Conservation (phyloP, 2,797 vertebrate species). For the Spatula clypeata region DNA sequence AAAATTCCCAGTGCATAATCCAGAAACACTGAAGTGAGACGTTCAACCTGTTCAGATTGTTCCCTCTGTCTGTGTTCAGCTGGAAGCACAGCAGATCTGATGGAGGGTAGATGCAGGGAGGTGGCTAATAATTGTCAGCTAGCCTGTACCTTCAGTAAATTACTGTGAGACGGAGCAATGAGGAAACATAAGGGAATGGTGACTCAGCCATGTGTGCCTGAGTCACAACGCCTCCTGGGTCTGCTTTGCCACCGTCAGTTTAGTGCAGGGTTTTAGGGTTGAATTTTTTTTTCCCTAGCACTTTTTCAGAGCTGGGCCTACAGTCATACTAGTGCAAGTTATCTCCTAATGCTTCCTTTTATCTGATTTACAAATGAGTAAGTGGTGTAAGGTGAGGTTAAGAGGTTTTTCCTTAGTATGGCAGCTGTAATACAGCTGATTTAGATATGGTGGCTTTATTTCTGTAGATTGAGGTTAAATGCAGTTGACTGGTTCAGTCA, state of each 20-base stretch:
- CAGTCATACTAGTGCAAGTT: neutral
- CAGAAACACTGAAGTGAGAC: neutral
- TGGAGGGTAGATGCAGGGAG: neutral
- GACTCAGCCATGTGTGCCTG: conserved; percentile 40
- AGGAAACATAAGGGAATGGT: neutral
- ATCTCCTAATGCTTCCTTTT: neutral
- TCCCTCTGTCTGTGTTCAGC: neutral
- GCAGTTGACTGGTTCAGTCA: neutral
- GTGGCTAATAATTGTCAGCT: neutral
- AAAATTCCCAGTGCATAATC: neutral
- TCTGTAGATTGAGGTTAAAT: neutral
- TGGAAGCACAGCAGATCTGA: neutral
- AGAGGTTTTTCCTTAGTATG: neutral
- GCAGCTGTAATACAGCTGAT: neutral
- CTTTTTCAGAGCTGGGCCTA: neutral
- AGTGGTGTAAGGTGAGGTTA: neutral
- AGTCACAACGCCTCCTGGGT: neutral
- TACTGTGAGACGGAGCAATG: neutral
- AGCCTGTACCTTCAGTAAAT: neutral
- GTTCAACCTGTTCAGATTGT: neutral
- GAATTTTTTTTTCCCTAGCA: neutral
- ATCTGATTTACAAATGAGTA: neutral
- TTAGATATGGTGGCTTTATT: neutral
- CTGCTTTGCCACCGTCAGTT: neutral
- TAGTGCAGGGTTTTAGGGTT: neutral